phyloP scores from a whole-genome alignment of 2,797 vertebrate species.

The Rhabdophis nuchalis region DNA sequence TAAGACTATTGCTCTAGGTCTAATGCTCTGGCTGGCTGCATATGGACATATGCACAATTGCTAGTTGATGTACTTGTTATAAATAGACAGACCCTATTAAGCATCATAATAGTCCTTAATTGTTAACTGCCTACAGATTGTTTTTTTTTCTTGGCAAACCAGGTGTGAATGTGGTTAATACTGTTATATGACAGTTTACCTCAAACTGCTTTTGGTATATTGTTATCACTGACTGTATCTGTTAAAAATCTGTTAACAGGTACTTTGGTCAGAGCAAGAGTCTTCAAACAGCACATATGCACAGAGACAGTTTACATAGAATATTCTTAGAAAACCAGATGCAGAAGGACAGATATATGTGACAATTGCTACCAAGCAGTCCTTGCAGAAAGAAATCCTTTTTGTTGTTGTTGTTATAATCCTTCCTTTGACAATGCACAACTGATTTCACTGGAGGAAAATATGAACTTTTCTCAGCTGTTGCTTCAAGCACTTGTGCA shows the following conservation, averaged over 20 bases:
- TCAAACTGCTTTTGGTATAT: slow-evolving; percentile 76
- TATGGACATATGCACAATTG: rapidly evolving
- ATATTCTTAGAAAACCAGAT: slow-evolving; percentile 63
- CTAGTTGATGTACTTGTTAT: not conserved
- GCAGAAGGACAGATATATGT: slow-evolving; percentile 46
- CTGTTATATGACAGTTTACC: slow-evolving; percentile 79
- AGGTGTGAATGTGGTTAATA: slow-evolving; percentile 83
- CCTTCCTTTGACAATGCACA: slow-evolving; percentile 54
- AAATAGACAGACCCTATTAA: slow-evolving; percentile 48
- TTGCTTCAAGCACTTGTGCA: slow-evolving; percentile 64
- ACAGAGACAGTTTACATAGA: slow-evolving; percentile 23
- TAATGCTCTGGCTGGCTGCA: not conserved
- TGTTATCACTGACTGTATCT: slow-evolving; percentile 57
- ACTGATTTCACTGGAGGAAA: slow-evolving; percentile 74
- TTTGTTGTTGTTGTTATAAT: not conserved
- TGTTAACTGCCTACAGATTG: slow-evolving; percentile 69
- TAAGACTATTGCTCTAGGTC: not conserved
- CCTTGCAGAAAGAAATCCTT: slow-evolving; percentile 44
- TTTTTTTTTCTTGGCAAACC: slow-evolving; percentile 70
- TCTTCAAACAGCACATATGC: slow-evolving; percentile 27
- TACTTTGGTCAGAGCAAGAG: slow-evolving; percentile 50
- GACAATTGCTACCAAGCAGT: slow-evolving; percentile 44
- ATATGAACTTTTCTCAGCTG: slow-evolving; percentile 64
- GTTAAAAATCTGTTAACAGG: slow-evolving; percentile 65
- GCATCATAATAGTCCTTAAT: not conserved